Base-by-base conservation (phyloP, 92 coral and sea anemone genomes). In the Epizoanthus ramosus region DNA sequence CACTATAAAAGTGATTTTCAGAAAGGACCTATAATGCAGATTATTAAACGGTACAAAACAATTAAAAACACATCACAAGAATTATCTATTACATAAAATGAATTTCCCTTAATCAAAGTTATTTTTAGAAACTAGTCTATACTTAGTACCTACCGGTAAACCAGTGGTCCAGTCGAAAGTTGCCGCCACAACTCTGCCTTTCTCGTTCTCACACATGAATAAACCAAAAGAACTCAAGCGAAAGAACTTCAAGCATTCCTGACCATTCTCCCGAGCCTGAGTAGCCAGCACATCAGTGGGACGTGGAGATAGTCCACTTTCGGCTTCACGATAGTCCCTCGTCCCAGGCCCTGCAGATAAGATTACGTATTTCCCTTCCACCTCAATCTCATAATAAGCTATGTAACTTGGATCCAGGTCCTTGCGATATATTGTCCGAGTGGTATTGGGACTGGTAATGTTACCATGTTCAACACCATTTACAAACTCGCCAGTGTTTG, bases 301-400 rank as follows among this genome's bases (percentile, higher is more conserved):
- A 31, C 83, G 68, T 18, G 88, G 88, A 61, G 54, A 57, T 37
- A 79, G 74, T 22, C 88, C 88, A 19, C 65, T 73, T 57, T 88
- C 84, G 6, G 81, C 91, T 47, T 77, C 65, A 35, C 88, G 73
- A 33, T 69, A 85, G 25, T 88, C 88, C 17, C 71, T 52, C 24
- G 91, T 88, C 4, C 80, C 80, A 43, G 73, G 71, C 22, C 91
- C 91, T 39, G 91, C 63, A 13, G 91, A 75, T 28, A 88, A 71
- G 18, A 84, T 53, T 2, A 68, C 71, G 69, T 68, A 88, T 37
- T 52, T 50, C 37, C 74, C 60, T 81, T 71, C 87, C 13, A 71
- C 84, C 59, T 85, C 80, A 21, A 89, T 65, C 65, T 89, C 92
- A 58, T 85, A 89, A 65, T 89, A 89, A 13, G 89, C 92, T 5